These are phyloP conservation scores for Acinonyx jubatus DNA, from an alignment of 2,113 vertebrate species.

Conservation along the genomic window DNA sequence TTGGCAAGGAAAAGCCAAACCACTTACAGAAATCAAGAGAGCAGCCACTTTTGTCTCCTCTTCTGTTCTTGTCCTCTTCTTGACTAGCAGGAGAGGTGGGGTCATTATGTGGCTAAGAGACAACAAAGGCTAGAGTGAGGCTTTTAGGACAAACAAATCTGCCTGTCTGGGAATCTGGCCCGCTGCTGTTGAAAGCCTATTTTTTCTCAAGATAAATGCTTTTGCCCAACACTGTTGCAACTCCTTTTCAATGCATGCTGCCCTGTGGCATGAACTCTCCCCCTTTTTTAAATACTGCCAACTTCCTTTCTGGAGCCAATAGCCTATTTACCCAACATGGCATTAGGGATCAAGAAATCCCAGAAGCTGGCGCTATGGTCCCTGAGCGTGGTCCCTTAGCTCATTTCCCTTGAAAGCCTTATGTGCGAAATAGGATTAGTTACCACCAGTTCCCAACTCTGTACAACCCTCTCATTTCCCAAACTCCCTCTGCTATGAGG, in stretches of 20 bases:
- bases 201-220: constrained; percentile 60
- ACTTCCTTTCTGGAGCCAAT: constrained; percentile 30
- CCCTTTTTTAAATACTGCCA: constrained; percentile 29
- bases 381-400: background rate
- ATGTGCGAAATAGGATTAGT: background rate
- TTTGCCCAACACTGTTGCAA: constrained; percentile 67
- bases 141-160: constrained; percentile 2
- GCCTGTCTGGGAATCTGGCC: background rate
- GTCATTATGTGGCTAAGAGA: background rate
- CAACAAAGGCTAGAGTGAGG: background rate
- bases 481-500: background rate
- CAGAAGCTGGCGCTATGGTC: background rate
- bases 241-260: background rate
- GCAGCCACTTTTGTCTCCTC: background rate
- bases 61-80: background rate
- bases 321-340: constrained; percentile 53
- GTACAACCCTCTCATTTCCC: background rate
- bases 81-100: background rate
- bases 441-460: background rate
- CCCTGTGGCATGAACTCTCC: constrained; percentile 41
- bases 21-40: constrained; percentile 23
- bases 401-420: constrained; percentile 31
- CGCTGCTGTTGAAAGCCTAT: constrained; percentile 44
- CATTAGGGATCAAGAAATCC: constrained; percentile 35
- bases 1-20: constrained; percentile 13